These are phyloP conservation scores for Aplochiton taeniatus DNA, from an alignment of 2,797 vertebrate species.

Conservation along the genomic window DNA sequence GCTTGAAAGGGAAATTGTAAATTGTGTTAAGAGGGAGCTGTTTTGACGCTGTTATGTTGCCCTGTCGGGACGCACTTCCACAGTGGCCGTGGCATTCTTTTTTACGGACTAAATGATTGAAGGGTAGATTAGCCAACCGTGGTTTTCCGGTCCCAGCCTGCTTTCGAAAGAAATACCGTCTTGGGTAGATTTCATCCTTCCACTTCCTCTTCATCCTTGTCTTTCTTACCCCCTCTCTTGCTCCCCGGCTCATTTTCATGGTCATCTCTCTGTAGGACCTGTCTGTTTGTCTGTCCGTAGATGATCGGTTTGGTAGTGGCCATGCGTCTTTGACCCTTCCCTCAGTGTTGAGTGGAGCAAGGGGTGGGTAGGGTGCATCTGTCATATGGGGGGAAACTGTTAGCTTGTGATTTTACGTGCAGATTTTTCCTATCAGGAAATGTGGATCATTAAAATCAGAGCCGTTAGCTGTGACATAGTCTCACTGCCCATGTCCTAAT, in stretches of 20 bases:
- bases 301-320: background rate
- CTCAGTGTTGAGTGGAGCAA: background rate
- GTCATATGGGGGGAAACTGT: background rate
- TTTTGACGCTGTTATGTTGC: background rate
- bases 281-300: background rate
- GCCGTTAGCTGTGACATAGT: constrained; percentile 42
- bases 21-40: background rate
- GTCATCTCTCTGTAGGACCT: constrained; percentile 13
- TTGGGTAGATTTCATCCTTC: background rate
- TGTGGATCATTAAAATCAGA: background rate
- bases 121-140: background rate
- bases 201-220: background rate
- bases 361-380: background rate
- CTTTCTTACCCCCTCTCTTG: background rate
- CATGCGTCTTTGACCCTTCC: background rate
- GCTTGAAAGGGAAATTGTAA: constrained; percentile 13
- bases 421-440: background rate
- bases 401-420: background rate
- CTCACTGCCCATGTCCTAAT: constrained; percentile 26
- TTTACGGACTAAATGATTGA: constrained; percentile 21
- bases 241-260: background rate
- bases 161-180: background rate
- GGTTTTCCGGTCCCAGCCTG: background rate
- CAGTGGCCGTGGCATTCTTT: background rate
- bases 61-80: background rate